Conservation (phyloP, 2,888 invertebrate species). For the Amiota communis region DNA sequence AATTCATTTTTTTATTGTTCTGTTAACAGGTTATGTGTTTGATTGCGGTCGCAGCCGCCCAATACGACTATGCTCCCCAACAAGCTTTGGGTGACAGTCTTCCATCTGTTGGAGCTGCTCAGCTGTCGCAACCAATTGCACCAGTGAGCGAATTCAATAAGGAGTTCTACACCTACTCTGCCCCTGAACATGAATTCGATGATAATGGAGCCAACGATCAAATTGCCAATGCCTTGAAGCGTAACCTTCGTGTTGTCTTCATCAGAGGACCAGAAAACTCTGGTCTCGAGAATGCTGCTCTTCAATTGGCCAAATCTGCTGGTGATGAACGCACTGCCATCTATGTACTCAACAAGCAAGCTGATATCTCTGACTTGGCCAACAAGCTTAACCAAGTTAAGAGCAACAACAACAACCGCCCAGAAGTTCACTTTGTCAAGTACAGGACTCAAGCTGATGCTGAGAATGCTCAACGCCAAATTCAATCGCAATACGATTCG, state of each 20-base stretch:
- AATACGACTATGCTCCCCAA: conserved; percentile 58
- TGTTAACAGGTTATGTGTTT: conserved; percentile 57
- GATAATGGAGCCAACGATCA: conserved; percentile 53
- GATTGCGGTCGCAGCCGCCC: conserved; percentile 54
- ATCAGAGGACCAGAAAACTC: conserved; percentile 70
- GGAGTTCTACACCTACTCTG: conserved; percentile 65
- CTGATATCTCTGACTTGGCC: conserved; percentile 61
- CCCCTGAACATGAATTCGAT: conserved; percentile 67
- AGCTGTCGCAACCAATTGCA: conserved; percentile 47
- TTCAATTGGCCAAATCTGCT: conserved; percentile 62
- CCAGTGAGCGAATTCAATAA: conserved; percentile 54
- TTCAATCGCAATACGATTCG: conserved; percentile 67
- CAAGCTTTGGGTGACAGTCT: not conserved
- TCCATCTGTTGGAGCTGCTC: conserved; percentile 39
- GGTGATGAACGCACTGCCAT: conserved; percentile 67
- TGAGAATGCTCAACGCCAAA: conserved; percentile 65
- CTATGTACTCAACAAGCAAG: conserved; percentile 67
- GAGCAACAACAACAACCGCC: conserved; percentile 54
- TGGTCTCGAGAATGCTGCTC: conserved; percentile 63
- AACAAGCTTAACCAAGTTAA: conserved; percentile 59
- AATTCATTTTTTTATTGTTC: not conserved
- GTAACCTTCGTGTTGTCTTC: conserved; percentile 68
- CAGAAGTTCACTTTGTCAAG: conserved; percentile 69
- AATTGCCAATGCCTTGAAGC: conserved; percentile 53
- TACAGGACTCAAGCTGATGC: conserved; percentile 69